phyloP scores from a whole-genome alignment of 2,888 invertebrate species.

The Agonopterix heracliana region DNA sequence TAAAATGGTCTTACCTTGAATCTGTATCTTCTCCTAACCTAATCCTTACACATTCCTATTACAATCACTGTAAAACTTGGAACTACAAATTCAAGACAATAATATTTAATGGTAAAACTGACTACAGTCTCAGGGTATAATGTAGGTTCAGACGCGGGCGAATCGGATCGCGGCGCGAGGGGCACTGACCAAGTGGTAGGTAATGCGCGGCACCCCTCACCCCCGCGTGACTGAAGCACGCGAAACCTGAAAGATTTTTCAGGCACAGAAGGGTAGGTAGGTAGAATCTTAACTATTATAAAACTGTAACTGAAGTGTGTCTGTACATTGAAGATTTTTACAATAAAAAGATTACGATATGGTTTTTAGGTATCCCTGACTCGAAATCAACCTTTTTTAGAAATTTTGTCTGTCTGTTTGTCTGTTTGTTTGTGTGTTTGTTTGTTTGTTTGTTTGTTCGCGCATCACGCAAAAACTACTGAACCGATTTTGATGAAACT shows the following conservation, averaged over 20 bases:
- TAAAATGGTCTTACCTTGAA: not conserved
- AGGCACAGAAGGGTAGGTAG: slow-evolving; percentile 29
- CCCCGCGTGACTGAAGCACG: slow-evolving; percentile 32
- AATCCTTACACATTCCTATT: slow-evolving; percentile 10
- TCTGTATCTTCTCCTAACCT: slow-evolving; percentile 1
- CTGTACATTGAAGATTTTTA: no score
- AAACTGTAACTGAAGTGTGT: no score
- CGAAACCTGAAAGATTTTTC: slow-evolving; percentile 36
- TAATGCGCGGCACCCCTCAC: slow-evolving; percentile 47
- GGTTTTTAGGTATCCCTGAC: no score
- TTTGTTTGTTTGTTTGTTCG: no score
- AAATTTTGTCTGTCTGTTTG: no score
- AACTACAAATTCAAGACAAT: not conserved
- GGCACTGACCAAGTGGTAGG: slow-evolving; percentile 53
- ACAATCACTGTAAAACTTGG: not conserved
- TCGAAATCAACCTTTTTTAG: no score
- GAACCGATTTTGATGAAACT: no score
- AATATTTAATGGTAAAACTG: not conserved
- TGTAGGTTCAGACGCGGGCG: slow-evolving; percentile 24
- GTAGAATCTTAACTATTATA: no score
- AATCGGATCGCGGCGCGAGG: slow-evolving; percentile 47
- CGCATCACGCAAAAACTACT: no score
- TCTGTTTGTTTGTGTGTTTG: no score
- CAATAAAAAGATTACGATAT: no score
- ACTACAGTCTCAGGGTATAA: slow-evolving; percentile 9